A percentile compares a stretch with the other conserved stretches of the same genome.
Conservation (phyloP, 2,888 invertebrate species). For the Nomada flava region DNA sequence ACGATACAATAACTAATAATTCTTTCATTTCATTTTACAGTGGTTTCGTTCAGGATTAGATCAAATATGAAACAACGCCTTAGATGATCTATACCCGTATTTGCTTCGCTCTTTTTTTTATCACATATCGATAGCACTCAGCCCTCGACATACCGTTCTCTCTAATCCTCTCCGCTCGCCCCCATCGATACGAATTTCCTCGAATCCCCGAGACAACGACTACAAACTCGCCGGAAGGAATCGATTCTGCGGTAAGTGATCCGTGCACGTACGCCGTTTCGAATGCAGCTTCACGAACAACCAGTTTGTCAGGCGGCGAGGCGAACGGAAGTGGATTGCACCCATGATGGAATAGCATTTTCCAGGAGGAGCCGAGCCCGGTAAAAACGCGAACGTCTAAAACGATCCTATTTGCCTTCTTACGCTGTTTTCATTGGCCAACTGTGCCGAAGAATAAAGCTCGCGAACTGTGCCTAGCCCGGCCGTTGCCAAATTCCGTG, state of each 20-base stretch:
- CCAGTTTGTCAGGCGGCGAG: slow-evolving; percentile 57
- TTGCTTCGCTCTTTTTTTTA: no score
- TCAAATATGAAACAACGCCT: no score
- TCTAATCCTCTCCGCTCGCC: slow-evolving; percentile 17
- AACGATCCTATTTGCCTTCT: slow-evolving; percentile 51
- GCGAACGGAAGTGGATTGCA: slow-evolving; percentile 64
- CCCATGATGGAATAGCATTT: slow-evolving; percentile 46
- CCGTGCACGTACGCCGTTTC: slow-evolving; percentile 18
- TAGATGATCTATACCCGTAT: no score
- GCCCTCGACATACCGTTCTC: not conserved
- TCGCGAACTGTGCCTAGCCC: slow-evolving; percentile 9
- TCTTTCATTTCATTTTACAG: no score
- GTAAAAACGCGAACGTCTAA: slow-evolving; percentile 11
- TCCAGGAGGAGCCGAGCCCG: slow-evolving; percentile 38
- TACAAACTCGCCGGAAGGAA: not conserved
- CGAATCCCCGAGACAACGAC: slow-evolving; percentile 18
- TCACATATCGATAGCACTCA: no score
- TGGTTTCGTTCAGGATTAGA: no score
- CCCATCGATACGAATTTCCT: slow-evolving; percentile 19
- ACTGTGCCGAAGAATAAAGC: slow-evolving; percentile 55
- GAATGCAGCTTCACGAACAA: slow-evolving; percentile 60
- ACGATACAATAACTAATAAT: no score
- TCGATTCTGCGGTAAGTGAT: slow-evolving; percentile 26
- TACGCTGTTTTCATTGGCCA: slow-evolving; percentile 31
- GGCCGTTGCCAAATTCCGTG: slow-evolving; percentile 61